Percentiles rank a stretch among this genome's conserved stretches.
These are phyloP conservation scores for Meloidogyne floridensis DNA, from an alignment of 1,140 invertebrate genomes.

Conservation along the genomic window DNA sequence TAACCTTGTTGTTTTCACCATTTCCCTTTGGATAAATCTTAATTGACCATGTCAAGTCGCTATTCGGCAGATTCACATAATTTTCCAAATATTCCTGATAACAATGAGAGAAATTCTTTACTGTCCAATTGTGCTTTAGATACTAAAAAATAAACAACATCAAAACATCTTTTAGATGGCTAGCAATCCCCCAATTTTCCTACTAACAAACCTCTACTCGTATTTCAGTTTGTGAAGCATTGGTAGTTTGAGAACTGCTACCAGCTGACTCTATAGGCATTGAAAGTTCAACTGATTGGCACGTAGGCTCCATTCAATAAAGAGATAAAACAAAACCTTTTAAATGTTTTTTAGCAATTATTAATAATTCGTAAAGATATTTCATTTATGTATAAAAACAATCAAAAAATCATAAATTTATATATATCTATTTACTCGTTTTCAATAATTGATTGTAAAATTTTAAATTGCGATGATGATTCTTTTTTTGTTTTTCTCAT, in stretches of 20 bases:
- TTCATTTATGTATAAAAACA: not conserved
- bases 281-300: slow-evolving; percentile 35
- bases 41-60: slow-evolving; percentile 65
- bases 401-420: not conserved
- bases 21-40: slow-evolving; percentile 66
- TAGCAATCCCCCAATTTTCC: not conserved
- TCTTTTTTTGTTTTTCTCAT: not conserved
- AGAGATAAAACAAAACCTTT: not conserved
- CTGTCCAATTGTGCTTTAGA: slow-evolving; percentile 59
- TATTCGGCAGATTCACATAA: slow-evolving; percentile 58
- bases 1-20: slow-evolving; percentile 53
- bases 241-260: slow-evolving; percentile 44
- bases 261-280: slow-evolving; percentile 43
- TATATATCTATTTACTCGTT: slow-evolving; percentile 1
- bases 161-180: not conserved
- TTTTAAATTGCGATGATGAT: slow-evolving; percentile 5
- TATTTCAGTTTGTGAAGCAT: slow-evolving; percentile 64
- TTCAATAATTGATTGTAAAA: not conserved
- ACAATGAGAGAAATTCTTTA: slow-evolving; percentile 61
- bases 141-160: slow-evolving; percentile 47
- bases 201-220: slow-evolving; percentile 50
- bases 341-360: too few relatives aligned
- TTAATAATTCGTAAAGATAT: not conserved
- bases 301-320: slow-evolving; percentile 42
- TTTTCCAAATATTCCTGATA: slow-evolving; percentile 65